phyloP scores from a whole-genome alignment of 2,797 vertebrate genomes.

The Alosa sapidissima region DNA sequence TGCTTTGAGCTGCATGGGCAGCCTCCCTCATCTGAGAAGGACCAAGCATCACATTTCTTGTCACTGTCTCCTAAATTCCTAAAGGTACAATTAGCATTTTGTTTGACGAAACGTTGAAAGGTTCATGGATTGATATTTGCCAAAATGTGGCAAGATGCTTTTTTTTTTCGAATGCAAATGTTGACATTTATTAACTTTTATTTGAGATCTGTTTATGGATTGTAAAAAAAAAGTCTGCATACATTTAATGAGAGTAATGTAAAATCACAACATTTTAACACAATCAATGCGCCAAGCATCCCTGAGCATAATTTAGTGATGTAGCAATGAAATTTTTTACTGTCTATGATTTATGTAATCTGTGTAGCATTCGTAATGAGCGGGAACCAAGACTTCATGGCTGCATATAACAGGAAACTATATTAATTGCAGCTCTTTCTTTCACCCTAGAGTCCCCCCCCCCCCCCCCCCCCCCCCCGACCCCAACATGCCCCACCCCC shows the following conservation, averaged over 20 bases:
- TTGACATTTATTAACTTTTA: constrained; percentile 99
- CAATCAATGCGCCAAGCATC: constrained; percentile 92
- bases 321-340: constrained; percentile 99
- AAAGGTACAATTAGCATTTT: constrained; percentile 99
- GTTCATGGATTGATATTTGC: constrained; percentile 99
- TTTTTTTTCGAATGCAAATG: constrained; percentile 99
- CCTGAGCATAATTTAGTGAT: constrained; percentile 99
- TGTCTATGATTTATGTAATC: constrained; percentile 98
- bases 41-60: constrained; percentile 99
- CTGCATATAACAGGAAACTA: constrained; percentile 97
- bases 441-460: constrained; percentile 44
- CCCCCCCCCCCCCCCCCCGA: constrained; percentile 6
- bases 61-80: constrained; percentile 99
- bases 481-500: constrained; percentile 87
- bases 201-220: constrained; percentile 99
- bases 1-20: constrained; percentile 80
- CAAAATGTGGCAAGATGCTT: constrained; percentile 89
- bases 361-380: constrained; percentile 98
- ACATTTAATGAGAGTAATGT: constrained; percentile 98
- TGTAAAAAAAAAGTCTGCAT: constrained; percentile 93
- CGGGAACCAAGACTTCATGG: constrained; percentile 90
- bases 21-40: constrained; percentile 94
- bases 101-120: constrained; percentile 99
- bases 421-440: constrained; percentile 87
- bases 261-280: constrained; percentile 99